Evolutionary conservation across 2,113 vertebrate species (phyloP).

Genomic region (Eretmochelys imbricata): DNA sequence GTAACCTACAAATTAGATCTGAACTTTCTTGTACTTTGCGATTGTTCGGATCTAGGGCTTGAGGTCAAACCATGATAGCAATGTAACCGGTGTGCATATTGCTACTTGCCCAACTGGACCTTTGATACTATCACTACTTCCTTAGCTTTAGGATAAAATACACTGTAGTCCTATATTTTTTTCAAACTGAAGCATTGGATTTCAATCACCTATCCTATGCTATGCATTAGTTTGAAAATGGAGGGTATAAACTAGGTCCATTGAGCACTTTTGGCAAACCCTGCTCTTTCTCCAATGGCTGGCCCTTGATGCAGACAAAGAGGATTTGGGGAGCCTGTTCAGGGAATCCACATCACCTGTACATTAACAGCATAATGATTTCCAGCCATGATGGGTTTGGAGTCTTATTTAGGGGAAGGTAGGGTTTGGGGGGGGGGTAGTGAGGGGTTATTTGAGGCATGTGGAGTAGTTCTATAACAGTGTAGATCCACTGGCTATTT

Average conservation of each 20-base stretch:
- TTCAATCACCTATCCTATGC: too few species aligned
- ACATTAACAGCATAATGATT: not conserved
- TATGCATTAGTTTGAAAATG: not conserved
- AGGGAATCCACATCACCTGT: too few species aligned
- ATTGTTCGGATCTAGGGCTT: not conserved
- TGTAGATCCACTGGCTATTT: not conserved
- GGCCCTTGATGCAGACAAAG: not conserved
- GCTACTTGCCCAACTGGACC: fast-evolving
- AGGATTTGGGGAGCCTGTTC: not conserved
- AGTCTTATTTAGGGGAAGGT: not conserved
- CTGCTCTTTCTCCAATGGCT: not conserved
- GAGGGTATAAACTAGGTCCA: not conserved
- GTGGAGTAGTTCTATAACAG: not conserved
- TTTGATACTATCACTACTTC: not conserved
- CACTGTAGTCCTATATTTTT: not conserved
- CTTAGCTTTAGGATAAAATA: not conserved
- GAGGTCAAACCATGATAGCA: not conserved
- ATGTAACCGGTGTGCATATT: not conserved
- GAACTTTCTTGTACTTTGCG: not conserved
- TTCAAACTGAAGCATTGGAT: too few species aligned
- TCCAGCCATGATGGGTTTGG: not conserved
- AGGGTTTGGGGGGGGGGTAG: not conserved
- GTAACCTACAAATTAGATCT: not conserved
- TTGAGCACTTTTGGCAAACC: not conserved
- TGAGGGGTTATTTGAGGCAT: not conserved